Evolutionary conservation across 2,888 invertebrate species (phyloP).

Genomic region (Euclidia mi): DNA sequence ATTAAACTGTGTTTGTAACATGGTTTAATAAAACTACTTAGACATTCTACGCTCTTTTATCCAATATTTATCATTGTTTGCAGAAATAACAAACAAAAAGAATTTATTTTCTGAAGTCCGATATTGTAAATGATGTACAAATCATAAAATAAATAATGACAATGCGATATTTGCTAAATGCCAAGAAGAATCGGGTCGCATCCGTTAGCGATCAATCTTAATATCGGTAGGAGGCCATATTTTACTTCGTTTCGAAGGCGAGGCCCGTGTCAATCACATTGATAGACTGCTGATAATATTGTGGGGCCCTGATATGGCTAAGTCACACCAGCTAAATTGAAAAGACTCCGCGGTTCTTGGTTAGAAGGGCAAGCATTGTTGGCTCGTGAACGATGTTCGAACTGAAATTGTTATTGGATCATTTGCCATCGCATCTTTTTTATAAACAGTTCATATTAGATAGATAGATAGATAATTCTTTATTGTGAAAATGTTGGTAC

Average conservation of each 20-base stretch:
- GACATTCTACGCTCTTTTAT: too few relatives aligned
- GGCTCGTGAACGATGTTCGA: background rate
- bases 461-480: too few relatives aligned
- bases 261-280: constrained; percentile 80
- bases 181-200: constrained; percentile 57
- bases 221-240: constrained; percentile 83
- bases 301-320: constrained; percentile 32
- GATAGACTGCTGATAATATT: constrained; percentile 73
- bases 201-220: constrained; percentile 81
- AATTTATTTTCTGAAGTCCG: background rate
- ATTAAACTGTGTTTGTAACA: too few relatives aligned
- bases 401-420: too few relatives aligned
- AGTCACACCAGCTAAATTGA: constrained; percentile 42
- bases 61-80: too few relatives aligned
- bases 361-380: constrained; percentile 15
- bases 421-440: background rate
- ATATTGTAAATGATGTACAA: constrained; percentile 28
- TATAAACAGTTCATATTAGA: too few relatives aligned
- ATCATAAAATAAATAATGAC: constrained; percentile 55
- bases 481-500: too few relatives aligned
- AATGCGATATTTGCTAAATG: constrained; percentile 64
- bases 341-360: constrained; percentile 28
- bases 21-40: too few relatives aligned
- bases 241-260: constrained; percentile 77
- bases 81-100: constrained; percentile 10